Evolutionary conservation across 2,888 invertebrate species (phyloP), one percentile per base, ranked within the genome.

Genomic region (Schrankia costaestrigalis): DNA sequence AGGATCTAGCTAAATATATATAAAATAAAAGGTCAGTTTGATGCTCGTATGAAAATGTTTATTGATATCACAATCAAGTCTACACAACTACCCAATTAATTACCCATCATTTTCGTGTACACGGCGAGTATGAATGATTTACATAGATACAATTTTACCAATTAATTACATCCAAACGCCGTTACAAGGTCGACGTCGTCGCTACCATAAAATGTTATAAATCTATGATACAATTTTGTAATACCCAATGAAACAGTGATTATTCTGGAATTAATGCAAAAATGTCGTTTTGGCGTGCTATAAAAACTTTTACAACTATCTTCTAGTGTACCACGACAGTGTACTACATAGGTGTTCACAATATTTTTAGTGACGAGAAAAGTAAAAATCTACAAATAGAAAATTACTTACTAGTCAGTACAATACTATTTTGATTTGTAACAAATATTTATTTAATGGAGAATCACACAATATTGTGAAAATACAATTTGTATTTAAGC

Each of bases 21-120:
- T 25, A 13, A 25, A 67, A 64, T 63, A 36, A 63, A 64, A 68
- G 56, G 14, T 46, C 24, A 31, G 6, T 46, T 72, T 79, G 61
- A 87, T 87, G 87, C 88, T 86, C 85, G 87, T 87, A 87, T 86
- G 87, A 87, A 87, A 87, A 86, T 86, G 85, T 87, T 87, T 87
- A 87, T 79, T 87, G 88, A 82, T 87, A 87, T 87, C 87, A 87
- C 87, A 87, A 87, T 87, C 81, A 86, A 81, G 72, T 83, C 87
- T 86, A 87, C 86, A 76, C 82, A 78, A 70, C 88, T 87, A 87
- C 84, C 78, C 78, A 68, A 59, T 71, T 71, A 67, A 66, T 71
- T 74, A 80, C 75, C 79, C 84, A 71, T 75, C 75, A 70, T 65
- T 69, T 64, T 73, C 72, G 74, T 77, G 77, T 78, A 74, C 78